Percentiles rank a stretch among this genome's conserved stretches.
Conservation (phyloP, 2,797 vertebrate genomes). For the Epinephelus coioides region DNA sequence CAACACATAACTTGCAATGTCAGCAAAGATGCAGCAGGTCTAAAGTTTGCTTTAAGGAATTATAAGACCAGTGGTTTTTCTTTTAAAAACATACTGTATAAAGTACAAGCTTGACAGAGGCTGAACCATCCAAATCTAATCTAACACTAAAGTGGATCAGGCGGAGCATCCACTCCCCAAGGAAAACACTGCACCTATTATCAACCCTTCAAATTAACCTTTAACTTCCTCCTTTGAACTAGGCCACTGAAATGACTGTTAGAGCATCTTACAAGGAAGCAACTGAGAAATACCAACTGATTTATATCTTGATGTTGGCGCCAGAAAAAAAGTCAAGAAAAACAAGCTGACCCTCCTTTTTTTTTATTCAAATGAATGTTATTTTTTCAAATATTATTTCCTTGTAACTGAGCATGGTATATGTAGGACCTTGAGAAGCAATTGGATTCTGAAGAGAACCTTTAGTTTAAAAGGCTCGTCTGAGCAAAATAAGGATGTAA, state of each 20-base stretch:
- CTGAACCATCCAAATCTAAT: neutral
- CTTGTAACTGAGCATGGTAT: neutral
- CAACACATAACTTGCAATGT: neutral
- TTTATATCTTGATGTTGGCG: neutral
- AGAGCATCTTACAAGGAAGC: constrained; percentile 48
- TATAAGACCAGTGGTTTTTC: neutral
- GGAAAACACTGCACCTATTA: constrained; percentile 19
- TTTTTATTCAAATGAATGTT: neutral
- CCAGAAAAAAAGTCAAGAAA: constrained; percentile 36
- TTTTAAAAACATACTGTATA: neutral
- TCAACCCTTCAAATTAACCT: constrained; percentile 46
- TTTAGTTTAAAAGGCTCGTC: neutral
- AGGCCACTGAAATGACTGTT: constrained; percentile 24
- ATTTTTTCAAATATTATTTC: neutral
- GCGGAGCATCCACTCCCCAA: constrained; percentile 1
- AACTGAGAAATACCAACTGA: constrained; percentile 17
- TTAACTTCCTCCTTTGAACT: constrained; percentile 53
- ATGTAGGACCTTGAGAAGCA: neutral
- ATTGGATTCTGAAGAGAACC: neutral
- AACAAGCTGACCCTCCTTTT: constrained; percentile 26
- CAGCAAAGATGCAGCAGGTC: neutral
- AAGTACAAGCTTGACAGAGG: neutral
- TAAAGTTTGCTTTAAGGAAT: neutral
- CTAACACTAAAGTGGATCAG: constrained; percentile 15
- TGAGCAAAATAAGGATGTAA: neutral